Conservation (phyloP, 2,888 invertebrate genomes). For the Leucoptera coffeella region DNA sequence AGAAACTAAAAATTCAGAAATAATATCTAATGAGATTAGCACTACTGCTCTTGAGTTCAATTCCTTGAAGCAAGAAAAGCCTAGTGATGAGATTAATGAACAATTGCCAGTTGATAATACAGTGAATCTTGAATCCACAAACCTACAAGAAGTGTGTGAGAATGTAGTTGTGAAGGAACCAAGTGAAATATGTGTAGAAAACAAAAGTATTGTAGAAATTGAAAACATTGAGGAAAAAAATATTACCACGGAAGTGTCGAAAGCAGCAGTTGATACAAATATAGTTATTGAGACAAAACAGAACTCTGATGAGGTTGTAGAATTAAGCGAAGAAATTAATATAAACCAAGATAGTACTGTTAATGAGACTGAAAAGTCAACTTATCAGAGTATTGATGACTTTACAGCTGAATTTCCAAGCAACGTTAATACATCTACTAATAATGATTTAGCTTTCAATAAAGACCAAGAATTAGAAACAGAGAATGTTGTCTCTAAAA, state of each 20-base stretch:
- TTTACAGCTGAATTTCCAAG: too few species aligned
- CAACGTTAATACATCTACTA: too few species aligned
- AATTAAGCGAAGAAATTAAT: neutral
- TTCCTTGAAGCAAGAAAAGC: too few species aligned
- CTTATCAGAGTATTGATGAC: too few species aligned
- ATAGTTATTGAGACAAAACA: neutral
- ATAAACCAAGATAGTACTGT: too few species aligned
- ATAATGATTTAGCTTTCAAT: too few species aligned
- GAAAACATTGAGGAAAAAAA: neutral
- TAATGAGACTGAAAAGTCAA: too few species aligned
- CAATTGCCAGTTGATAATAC: too few species aligned
- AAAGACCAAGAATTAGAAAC: too few species aligned
- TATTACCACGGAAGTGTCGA: neutral
- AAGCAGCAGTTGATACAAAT: neutral
- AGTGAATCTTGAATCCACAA: too few species aligned
- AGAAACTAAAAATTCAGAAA: neutral
- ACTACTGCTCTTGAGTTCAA: too few species aligned
- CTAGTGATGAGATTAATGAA: neutral
- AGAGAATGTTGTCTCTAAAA: too few species aligned
- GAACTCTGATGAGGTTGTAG: neutral
- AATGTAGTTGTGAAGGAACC: neutral
- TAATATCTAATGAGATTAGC: neutral
- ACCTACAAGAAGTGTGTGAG: constrained; percentile 1
- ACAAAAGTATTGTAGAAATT: neutral
- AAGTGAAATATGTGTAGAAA: neutral